These are phyloP conservation scores for Eristalis intricaria DNA, from an alignment of 2,888 invertebrate genomes.

Conservation along the genomic window DNA sequence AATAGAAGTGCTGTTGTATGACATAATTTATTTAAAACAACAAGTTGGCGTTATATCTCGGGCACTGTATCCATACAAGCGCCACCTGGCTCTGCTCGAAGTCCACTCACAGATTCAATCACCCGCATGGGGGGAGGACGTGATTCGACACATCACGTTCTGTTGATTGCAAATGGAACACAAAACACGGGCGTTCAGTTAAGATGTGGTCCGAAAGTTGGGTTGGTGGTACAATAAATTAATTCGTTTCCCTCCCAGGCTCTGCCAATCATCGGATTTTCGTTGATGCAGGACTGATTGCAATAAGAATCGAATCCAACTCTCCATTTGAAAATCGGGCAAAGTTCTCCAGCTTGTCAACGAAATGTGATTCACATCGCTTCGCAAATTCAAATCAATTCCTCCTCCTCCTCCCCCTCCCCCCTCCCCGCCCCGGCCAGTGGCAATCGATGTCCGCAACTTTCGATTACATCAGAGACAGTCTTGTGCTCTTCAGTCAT, in stretches of 20 bases:
- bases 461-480: constrained; percentile 34
- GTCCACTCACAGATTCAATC: not conserved
- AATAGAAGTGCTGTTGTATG: not conserved
- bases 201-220: not conserved
- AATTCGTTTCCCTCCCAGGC: not conserved
- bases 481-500: not conserved
- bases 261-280: not conserved
- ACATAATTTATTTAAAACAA: constrained; percentile 23
- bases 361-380: too few relatives aligned
- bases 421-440: too few relatives aligned
- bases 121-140: too few relatives aligned
- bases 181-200: not conserved
- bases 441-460: not conserved
- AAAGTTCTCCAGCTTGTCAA: too few relatives aligned
- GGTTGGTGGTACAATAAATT: not conserved
- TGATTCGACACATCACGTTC: not conserved
- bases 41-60: not conserved
- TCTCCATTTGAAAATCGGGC: too few relatives aligned
- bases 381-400: not conserved
- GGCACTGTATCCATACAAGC: not conserved
- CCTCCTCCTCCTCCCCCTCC: too few relatives aligned
- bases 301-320: too few relatives aligned
- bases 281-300: not conserved
- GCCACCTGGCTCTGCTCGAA: not conserved
- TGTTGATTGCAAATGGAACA: not conserved